These are phyloP conservation scores for Bovichtus variegatus DNA, from an alignment of 2,797 vertebrate genomes.

Conservation along the genomic window DNA sequence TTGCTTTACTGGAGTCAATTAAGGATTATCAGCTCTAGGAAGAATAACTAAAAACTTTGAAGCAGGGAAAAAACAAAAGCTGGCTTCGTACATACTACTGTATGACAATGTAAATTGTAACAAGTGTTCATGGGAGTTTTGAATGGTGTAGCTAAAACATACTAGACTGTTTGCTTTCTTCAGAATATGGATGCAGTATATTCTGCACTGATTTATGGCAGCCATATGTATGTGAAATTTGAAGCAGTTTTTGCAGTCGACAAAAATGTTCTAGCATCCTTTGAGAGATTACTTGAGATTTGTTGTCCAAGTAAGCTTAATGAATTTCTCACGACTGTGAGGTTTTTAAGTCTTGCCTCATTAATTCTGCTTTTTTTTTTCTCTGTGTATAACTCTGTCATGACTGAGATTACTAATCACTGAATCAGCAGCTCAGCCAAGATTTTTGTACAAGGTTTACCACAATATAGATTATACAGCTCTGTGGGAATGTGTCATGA, in stretches of 20 bases:
- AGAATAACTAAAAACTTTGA: not conserved
- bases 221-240: not conserved
- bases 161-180: not conserved
- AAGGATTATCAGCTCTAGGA: not conserved
- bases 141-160: not conserved
- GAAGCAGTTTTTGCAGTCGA: not conserved
- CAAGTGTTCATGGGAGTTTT: not conserved
- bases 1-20: not conserved
- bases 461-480: conserved; percentile 44
- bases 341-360: conserved; percentile 8
- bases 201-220: not conserved
- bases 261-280: not conserved
- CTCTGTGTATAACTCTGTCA: not conserved
- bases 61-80: not conserved
- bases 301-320: not conserved
- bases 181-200: not conserved
- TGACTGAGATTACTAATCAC: conserved; percentile 28
- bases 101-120: not conserved
- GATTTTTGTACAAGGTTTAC: conserved; percentile 21
- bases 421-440: conserved; percentile 22
- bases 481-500: conserved; percentile 50
- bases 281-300: conserved; percentile 1
- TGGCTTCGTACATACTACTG: not conserved
- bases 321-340: not conserved
- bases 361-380: conserved; percentile 5